Percentiles rank a stretch among this genome's conserved stretches.
These are phyloP conservation scores for Lophura nycthemera DNA, from an alignment of 2,113 vertebrate genomes.

Conservation along the genomic window DNA sequence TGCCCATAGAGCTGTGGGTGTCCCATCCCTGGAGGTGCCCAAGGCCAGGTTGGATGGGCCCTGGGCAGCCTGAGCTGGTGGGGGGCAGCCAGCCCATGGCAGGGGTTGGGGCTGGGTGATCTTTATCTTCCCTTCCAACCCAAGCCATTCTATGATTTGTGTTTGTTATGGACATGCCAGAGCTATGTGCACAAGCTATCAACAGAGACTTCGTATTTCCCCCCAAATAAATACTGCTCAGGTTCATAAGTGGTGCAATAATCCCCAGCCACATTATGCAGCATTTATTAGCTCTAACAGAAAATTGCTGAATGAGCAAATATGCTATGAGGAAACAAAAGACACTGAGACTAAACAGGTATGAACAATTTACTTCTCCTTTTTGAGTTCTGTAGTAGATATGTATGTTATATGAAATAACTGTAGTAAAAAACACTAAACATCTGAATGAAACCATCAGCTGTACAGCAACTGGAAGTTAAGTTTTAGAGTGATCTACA, in stretches of 20 bases:
- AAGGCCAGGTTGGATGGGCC: too few relatives aligned
- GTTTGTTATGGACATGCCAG: constrained; percentile 59
- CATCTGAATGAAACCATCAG: background rate
- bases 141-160: too few relatives aligned
- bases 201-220: background rate
- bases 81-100: too few relatives aligned
- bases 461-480: background rate
- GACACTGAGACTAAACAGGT: constrained; percentile 54
- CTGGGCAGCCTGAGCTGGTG: too few relatives aligned
- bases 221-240: background rate
- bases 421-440: background rate
- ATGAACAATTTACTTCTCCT: background rate
- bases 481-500: background rate
- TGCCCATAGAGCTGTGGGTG: too few relatives aligned
- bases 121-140: too few relatives aligned
- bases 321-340: constrained; percentile 54
- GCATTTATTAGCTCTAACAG: constrained; percentile 72
- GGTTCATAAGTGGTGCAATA: constrained; percentile 2
- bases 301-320: constrained; percentile 73
- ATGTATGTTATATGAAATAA: background rate
- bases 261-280: constrained; percentile 59
- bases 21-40: too few relatives aligned
- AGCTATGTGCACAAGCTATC: constrained; percentile 19
- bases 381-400: background rate
- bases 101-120: too few relatives aligned